Percentiles rank a stretch among this genome's conserved stretches.
phyloP scores from a whole-genome alignment of 2,888 invertebrate species.

The Doris montereyensis region DNA sequence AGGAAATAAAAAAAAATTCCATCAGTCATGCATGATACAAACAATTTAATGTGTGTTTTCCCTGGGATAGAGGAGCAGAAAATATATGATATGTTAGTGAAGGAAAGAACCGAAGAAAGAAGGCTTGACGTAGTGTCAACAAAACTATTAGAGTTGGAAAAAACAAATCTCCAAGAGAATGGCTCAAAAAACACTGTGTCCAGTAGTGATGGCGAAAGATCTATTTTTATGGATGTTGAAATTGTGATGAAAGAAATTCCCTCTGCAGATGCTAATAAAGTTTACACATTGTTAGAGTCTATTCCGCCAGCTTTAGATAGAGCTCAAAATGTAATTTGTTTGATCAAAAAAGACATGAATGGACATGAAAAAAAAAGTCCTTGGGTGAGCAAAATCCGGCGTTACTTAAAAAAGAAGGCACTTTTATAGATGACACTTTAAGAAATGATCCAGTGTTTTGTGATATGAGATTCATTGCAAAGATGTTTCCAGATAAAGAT shows the following conservation, averaged over 20 bases:
- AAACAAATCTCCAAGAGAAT: not conserved
- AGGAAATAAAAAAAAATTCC: conserved; percentile 45
- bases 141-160: conserved; percentile 50
- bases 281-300: conserved; percentile 45
- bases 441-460: conserved; percentile 59
- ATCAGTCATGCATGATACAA: conserved; percentile 57
- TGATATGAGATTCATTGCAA: conserved; percentile 60
- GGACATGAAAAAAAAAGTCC: conserved; percentile 10
- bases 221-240: conserved; percentile 44
- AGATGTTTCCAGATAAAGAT: conserved; percentile 62
- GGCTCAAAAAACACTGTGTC: not conserved
- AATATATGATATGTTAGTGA: conserved; percentile 53
- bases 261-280: conserved; percentile 44
- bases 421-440: conserved; percentile 51
- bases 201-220: conserved; percentile 18
- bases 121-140: conserved; percentile 58
- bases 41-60: conserved; percentile 51
- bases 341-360: conserved; percentile 22
- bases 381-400: not conserved
- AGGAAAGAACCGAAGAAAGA: conserved; percentile 48
- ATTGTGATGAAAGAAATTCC: conserved; percentile 41
- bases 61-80: conserved; percentile 47
- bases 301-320: conserved; percentile 35
- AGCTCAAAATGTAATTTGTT: conserved; percentile 41
- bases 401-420: conserved; percentile 36